These are phyloP conservation scores for Ondatra zibethicus DNA, from an alignment of 2,113 vertebrate species.

Conservation along the genomic window DNA sequence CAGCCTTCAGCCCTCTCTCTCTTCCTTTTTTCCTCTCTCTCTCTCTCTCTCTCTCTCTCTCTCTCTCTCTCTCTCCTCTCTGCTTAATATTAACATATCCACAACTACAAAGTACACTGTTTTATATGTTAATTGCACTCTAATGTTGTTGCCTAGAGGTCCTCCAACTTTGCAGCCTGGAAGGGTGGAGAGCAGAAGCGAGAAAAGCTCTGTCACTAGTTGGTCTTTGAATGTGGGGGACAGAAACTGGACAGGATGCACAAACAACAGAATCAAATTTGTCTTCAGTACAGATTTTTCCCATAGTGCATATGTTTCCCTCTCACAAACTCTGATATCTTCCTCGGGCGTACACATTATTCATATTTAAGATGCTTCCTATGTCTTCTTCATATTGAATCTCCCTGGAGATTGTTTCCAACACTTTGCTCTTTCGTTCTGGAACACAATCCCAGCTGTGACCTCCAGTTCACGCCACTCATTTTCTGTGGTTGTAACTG, in stretches of 20 bases:
- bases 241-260: neutral
- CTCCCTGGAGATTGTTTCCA: neutral
- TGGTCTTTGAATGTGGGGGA: neutral
- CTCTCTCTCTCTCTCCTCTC: accelerated
- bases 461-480: neutral
- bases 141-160: neutral
- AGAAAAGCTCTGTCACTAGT: neutral
- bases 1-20: neutral
- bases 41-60: no score
- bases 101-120: neutral
- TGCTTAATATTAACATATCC: neutral
- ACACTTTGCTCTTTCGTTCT: neutral
- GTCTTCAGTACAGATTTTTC: neutral
- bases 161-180: neutral
- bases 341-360: neutral
- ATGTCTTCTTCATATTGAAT: neutral
- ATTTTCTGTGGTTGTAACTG: neutral
- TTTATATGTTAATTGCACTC: neutral
- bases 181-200: neutral
- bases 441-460: neutral
- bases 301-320: neutral
- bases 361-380: neutral
- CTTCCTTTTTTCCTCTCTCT: no score
- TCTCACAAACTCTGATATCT: neutral
- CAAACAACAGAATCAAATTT: neutral